Conservation (phyloP, 2,888 invertebrate species). For the Drepanosiphum platanoidis region DNA sequence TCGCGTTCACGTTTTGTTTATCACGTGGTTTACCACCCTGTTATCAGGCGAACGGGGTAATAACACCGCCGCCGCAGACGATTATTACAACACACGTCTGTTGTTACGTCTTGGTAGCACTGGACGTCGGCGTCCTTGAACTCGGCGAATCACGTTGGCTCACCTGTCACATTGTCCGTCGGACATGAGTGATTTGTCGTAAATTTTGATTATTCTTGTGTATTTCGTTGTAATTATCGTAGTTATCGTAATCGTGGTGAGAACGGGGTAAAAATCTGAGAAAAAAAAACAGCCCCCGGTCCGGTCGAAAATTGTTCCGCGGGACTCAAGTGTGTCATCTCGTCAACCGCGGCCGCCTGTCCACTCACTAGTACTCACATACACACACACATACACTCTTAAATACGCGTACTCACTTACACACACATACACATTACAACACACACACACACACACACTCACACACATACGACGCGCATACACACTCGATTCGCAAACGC, state of each 20-base stretch:
- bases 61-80: neutral
- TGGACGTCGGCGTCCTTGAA: slow-evolving; percentile 57
- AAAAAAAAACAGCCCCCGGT: neutral
- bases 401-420: too few species aligned
- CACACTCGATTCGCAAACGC: neutral
- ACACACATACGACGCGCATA: neutral
- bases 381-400: neutral
- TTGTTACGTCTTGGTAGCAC: slow-evolving; percentile 28
- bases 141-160: slow-evolving; percentile 44
- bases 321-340: neutral
- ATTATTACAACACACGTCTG: neutral
- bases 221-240: slow-evolving; percentile 11
- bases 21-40: neutral
- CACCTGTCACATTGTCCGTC: slow-evolving; percentile 57
- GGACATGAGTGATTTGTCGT: slow-evolving; percentile 61
- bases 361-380: neutral
- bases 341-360: neutral
- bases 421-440: neutral
- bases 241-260: slow-evolving; percentile 16
- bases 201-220: slow-evolving; percentile 60
- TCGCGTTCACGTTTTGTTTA: neutral
- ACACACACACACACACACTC: neutral
- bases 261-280: too few species aligned
- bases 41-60: neutral
- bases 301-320: neutral